Evolutionary conservation across 2,888 invertebrate species (phyloP).

Genomic region (Chalcis sispes): DNA sequence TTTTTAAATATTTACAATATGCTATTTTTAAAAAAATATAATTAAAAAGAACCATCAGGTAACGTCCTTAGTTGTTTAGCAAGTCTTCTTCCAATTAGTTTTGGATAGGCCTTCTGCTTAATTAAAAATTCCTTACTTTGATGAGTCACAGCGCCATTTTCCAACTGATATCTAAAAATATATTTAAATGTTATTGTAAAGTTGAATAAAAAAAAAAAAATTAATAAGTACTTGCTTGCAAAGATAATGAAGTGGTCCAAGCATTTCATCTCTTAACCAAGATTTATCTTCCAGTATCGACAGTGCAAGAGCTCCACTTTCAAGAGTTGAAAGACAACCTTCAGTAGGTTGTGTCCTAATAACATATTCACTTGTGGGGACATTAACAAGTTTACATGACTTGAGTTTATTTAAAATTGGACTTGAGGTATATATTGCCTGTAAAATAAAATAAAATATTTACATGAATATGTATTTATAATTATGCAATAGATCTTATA

Average conservation of each 20-base stretch:
- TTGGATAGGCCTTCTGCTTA: slow-evolving; percentile 87
- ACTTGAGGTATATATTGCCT: slow-evolving; percentile 90
- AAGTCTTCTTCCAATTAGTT: slow-evolving; percentile 87
- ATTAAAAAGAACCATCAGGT: slow-evolving; percentile 62
- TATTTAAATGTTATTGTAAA: not conserved
- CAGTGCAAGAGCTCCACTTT: slow-evolving; percentile 89
- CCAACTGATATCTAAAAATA: slow-evolving; percentile 82
- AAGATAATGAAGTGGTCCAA: slow-evolving; percentile 88
- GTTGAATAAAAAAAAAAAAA: slow-evolving; percentile 4
- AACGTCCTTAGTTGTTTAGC: slow-evolving; percentile 76
- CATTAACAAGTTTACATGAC: slow-evolving; percentile 88
- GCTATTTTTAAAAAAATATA: slow-evolving; percentile 18
- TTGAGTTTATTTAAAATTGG: slow-evolving; percentile 84
- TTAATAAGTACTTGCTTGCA: slow-evolving; percentile 78
- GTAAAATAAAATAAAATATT: slow-evolving; percentile 33
- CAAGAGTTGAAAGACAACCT: slow-evolving; percentile 92
- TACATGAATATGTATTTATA: slow-evolving; percentile 12
- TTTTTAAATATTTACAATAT: slow-evolving; percentile 56
- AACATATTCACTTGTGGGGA: slow-evolving; percentile 88
- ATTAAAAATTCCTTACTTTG: slow-evolving; percentile 94
- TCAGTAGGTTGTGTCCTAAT: slow-evolving; percentile 96
- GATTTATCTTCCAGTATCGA: slow-evolving; percentile 85
- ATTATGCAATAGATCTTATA: slow-evolving; percentile 17
- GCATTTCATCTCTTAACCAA: slow-evolving; percentile 81
- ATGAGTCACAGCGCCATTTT: slow-evolving; percentile 95